Evolutionary conservation across 2,888 invertebrate genomes (phyloP).

Genomic region (Torymus tubicola): DNA sequence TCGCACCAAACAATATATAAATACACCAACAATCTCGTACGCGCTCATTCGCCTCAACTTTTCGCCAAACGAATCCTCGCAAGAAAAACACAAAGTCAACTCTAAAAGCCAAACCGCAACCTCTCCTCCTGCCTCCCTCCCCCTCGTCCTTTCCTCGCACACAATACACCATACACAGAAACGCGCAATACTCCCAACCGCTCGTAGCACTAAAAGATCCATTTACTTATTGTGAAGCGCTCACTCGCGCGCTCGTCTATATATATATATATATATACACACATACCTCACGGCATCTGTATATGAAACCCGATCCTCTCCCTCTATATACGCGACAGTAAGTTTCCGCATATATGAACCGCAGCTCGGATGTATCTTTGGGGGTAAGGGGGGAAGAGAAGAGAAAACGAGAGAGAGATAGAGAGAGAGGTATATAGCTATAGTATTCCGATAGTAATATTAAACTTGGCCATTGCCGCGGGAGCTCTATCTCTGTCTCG

Average conservation of each 20-base stretch:
- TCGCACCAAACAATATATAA: too few relatives aligned
- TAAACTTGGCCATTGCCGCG: slow-evolving; percentile 66
- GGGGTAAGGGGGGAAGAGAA: slow-evolving; percentile 54
- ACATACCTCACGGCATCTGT: not conserved
- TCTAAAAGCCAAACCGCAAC: not conserved
- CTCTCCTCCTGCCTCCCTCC: too few relatives aligned
- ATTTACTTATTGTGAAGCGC: not conserved
- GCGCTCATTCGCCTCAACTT: too few relatives aligned
- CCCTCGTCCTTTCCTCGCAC: too few relatives aligned
- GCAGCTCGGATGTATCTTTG: slow-evolving; percentile 48
- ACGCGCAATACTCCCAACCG: not conserved
- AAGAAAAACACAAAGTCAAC: too few relatives aligned
- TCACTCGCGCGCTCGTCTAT: not conserved
- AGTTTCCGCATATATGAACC: slow-evolving; percentile 33
- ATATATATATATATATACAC: too few relatives aligned
- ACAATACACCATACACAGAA: too few relatives aligned
- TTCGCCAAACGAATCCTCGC: too few relatives aligned
- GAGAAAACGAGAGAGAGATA: slow-evolving; percentile 55
- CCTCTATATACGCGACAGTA: not conserved
- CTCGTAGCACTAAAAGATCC: slow-evolving; percentile 1
- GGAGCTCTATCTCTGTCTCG: slow-evolving; percentile 46
- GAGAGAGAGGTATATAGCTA: not conserved
- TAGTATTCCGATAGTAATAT: slow-evolving; percentile 68
- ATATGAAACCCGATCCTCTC: not conserved
- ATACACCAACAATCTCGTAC: too few relatives aligned